Conservation (phyloP, 2,888 invertebrate species). For the Conops quadrifasciatus region DNA sequence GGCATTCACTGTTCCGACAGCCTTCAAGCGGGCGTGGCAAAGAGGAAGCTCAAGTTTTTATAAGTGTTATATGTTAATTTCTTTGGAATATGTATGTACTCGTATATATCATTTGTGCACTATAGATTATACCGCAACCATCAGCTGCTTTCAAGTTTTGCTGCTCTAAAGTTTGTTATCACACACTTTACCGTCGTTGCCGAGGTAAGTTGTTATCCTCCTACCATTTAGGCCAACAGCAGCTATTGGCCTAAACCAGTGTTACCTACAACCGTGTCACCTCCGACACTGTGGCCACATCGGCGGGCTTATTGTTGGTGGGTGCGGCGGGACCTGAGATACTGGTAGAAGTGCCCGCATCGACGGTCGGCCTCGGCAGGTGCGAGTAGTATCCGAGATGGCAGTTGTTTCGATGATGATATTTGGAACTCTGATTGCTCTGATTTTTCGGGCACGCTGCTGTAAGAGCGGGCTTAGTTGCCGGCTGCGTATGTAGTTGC, state of each 20-base stretch:
- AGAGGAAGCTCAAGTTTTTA: too few species aligned
- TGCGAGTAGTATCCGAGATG: slow-evolving; percentile 64
- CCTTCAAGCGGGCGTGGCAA: too few species aligned
- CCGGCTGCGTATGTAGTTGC: slow-evolving; percentile 35
- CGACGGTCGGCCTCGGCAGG: slow-evolving; percentile 58
- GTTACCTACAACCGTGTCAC: slow-evolving; percentile 73
- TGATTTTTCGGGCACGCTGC: neutral
- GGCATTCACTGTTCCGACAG: too few species aligned
- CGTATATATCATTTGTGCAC: too few species aligned
- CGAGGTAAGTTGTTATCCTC: neutral
- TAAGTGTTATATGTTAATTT: too few species aligned
- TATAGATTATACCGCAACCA: neutral
- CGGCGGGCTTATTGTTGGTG: slow-evolving; percentile 37
- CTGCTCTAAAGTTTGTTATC: neutral
- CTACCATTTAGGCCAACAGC: slow-evolving; percentile 44
- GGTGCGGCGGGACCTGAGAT: slow-evolving; percentile 53
- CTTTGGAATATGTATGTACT: too few species aligned
- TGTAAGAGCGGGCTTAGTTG: neutral
- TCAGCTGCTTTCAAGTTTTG: neutral
- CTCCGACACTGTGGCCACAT: slow-evolving; percentile 72
- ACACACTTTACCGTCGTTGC: too few species aligned
- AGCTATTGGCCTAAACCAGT: slow-evolving; percentile 47
- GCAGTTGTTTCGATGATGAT: slow-evolving; percentile 58
- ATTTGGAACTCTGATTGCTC: slow-evolving; percentile 51
- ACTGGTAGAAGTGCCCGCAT: slow-evolving; percentile 54